Conservation (phyloP, 2,113 vertebrate species). For the Strigops habroptila region DNA sequence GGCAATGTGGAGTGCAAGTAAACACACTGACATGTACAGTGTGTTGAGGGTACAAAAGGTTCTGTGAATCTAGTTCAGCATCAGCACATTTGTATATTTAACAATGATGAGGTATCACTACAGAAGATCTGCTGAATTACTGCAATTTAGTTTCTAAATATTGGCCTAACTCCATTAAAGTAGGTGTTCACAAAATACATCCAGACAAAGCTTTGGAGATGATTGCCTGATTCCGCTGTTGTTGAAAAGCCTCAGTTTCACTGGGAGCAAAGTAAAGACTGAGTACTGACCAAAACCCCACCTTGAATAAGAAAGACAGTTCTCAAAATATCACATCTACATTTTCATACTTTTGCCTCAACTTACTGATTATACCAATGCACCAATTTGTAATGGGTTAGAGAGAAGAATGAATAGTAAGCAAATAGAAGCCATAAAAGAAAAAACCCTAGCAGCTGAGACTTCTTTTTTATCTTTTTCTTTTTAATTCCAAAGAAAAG, state of each 20-base stretch:
- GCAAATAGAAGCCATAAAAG: neutral
- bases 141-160: neutral
- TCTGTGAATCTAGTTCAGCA: neutral
- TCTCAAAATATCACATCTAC: neutral
- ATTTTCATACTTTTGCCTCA: neutral
- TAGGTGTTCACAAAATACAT: neutral
- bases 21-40: neutral
- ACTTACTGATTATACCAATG: neutral
- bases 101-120: neutral
- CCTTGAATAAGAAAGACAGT: neutral
- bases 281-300: neutral
- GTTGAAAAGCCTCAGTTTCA: neutral
- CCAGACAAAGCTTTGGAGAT: neutral
- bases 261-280: neutral
- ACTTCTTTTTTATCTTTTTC: neutral
- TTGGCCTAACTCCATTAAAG: constrained; percentile 22
- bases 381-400: neutral
- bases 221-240: neutral
- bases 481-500: neutral
- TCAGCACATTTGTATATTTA: neutral
- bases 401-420: neutral
- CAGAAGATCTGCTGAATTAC: neutral
- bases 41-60: neutral
- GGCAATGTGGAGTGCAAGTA: neutral
- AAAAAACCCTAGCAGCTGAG: neutral